Percentiles rank a stretch among this genome's conserved stretches.
These are phyloP conservation scores for Mellivora capensis DNA, from an alignment of 2,113 vertebrate genomes.

Conservation along the genomic window DNA sequence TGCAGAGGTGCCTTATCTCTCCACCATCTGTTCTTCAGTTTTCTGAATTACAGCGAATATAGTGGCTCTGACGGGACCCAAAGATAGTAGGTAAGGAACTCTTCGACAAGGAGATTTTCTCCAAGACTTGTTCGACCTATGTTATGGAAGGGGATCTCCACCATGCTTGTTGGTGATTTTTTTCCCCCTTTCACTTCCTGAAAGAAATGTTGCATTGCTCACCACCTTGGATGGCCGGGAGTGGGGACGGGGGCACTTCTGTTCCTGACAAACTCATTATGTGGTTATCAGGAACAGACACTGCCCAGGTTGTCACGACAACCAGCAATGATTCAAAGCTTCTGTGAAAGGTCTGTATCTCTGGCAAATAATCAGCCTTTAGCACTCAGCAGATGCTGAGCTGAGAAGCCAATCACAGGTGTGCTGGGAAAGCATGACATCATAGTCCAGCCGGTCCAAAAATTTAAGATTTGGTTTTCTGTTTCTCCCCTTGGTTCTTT, in stretches of 20 bases:
- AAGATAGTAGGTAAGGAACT: conserved; percentile 58
- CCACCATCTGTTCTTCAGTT: neutral
- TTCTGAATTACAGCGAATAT: neutral
- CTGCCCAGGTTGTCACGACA: conserved; percentile 93
- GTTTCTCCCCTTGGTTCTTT: conserved; percentile 69
- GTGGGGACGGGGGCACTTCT: conserved; percentile 66
- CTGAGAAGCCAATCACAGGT: conserved; percentile 86
- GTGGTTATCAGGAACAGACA: conserved; percentile 85
- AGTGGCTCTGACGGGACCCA: neutral
- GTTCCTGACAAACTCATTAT: conserved; percentile 85
- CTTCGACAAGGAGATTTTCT: conserved; percentile 55
- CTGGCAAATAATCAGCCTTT: conserved; percentile 88
- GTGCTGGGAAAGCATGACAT: conserved; percentile 90
- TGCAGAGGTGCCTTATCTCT: neutral
- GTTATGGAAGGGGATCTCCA: conserved; percentile 44
- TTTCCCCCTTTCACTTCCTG: neutral
- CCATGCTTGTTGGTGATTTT: neutral
- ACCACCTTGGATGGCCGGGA: conserved; percentile 49
- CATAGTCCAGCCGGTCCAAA: conserved; percentile 90
- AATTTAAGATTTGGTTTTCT: conserved; percentile 78
- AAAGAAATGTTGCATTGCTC: conserved; percentile 69
- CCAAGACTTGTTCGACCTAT: conserved; percentile 16
- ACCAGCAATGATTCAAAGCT: conserved; percentile 90
- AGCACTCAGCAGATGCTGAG: conserved; percentile 92
- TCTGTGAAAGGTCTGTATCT: conserved; percentile 90